Evolutionary conservation across 2,888 invertebrate species (phyloP), one percentile per base, ranked within the genome.

Genomic region (Drosophila falleni): DNA sequence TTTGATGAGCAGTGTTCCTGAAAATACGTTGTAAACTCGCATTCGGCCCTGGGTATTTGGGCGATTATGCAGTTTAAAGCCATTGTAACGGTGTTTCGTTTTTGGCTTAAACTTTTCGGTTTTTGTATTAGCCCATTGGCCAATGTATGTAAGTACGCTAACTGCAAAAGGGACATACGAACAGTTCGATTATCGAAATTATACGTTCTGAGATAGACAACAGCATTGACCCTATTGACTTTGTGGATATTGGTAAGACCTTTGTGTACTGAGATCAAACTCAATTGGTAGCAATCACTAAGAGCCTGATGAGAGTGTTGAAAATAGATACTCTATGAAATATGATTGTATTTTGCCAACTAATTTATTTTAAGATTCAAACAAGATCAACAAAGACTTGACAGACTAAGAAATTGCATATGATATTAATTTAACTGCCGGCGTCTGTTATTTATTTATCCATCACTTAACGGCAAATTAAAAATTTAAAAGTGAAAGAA

Each of bases 391-490:
- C 29, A 29, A 29, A 29, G 8, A 29, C 29, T 37, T 29, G 15
- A 13, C 9, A 19, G 10, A 15, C 26, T 47, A 31, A 39, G 13
- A 47, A 35, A 31, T 55, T 54, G 41, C 41, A 39, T 56, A 26
- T 60, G 8, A 23, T 58, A 44, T 72, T 58, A 71, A 72, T 77
- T 55, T 41, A 37, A 47, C 33, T 68, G 42, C 9, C 42, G 41
- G 54, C 58, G 76, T 51, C 72, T 39, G 47, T 54, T 77, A 41
- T 64, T 74, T 61, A 39, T 60, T 39, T 60, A 51, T 50, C 60
- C 65, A 79, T 81, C 87, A 87, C 85, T 89, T 87, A 78, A 81
- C 68, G 74, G 80, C 70, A 73, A 80, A 85, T 76, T 85, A 68
- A 72, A 87, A 85, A 80, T 76, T 80, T 66, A 44, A 33, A 64